Conservation (phyloP, 2,113 vertebrate species). For the Leucopsar rothschildi region DNA sequence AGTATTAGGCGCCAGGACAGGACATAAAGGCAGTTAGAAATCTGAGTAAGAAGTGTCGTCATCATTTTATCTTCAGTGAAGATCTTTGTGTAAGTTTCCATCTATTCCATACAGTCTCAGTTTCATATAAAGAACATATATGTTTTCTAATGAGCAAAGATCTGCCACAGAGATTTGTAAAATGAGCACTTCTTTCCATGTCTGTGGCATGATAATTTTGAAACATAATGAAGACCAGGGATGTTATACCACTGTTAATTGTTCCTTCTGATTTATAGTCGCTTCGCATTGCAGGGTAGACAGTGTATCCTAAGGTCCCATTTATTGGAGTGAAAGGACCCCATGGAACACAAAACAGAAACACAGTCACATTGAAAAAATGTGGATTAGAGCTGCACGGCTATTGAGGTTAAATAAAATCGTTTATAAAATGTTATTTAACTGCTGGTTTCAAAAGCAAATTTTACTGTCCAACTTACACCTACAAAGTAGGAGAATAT, state of each 20-base stretch:
- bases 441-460: neutral
- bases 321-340: neutral
- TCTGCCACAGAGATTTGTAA: neutral
- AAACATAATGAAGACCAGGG: neutral
- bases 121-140: neutral
- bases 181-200: neutral
- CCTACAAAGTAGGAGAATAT: neutral
- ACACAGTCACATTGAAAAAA: neutral
- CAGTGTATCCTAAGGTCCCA: neutral
- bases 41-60: neutral
- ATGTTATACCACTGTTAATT: neutral
- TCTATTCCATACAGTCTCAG: neutral
- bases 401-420: neutral
- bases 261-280: conserved; percentile 12
- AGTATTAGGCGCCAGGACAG: neutral
- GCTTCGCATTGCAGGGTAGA: neutral
- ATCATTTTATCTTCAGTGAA: neutral
- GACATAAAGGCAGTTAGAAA: neutral
- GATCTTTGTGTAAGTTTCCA: neutral
- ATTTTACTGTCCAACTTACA: neutral
- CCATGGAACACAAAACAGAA: neutral
- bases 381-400: neutral
- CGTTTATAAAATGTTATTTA: neutral
- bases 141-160: neutral
- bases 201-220: neutral